phyloP scores from a whole-genome alignment of 1,140 invertebrate species.

The Thaumatotibia leucotreta region DNA sequence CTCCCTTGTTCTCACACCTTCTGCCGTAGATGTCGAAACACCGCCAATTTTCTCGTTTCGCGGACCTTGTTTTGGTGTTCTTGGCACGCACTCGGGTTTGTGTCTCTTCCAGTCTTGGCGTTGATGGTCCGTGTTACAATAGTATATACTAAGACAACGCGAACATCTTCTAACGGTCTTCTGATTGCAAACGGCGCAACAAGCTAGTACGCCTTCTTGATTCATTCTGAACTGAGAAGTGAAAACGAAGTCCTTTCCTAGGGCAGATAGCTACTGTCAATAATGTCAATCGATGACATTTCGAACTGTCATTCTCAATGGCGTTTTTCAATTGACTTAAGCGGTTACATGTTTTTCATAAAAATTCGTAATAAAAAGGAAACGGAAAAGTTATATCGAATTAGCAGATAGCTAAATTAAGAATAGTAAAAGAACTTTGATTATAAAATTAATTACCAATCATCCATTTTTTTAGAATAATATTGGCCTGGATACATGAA shows the following conservation, averaged over 20 bases:
- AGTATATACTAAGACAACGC: conserved; percentile 83
- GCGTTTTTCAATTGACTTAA: neutral
- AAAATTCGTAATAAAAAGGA: neutral
- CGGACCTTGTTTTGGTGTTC: conserved; percentile 52
- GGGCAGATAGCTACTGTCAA: neutral
- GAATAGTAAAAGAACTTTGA: too few relatives aligned
- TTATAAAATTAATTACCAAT: too few relatives aligned
- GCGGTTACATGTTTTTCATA: neutral
- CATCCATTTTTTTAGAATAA: too few relatives aligned
- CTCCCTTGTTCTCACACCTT: conserved; percentile 24
- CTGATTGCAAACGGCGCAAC: conserved; percentile 82
- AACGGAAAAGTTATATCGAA: too few relatives aligned
- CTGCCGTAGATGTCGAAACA: conserved; percentile 33
- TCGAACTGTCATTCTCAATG: neutral
- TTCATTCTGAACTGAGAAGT: conserved; percentile 59
- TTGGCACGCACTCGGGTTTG: conserved; percentile 76
- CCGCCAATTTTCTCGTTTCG: conserved; percentile 43
- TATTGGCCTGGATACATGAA: too few relatives aligned
- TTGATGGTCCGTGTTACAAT: conserved; percentile 89
- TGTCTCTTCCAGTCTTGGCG: conserved; percentile 86
- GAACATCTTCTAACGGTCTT: conserved; percentile 85
- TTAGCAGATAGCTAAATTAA: too few relatives aligned
- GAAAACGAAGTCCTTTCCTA: conserved; percentile 10
- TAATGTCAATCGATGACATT: neutral
- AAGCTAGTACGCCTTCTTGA: conserved; percentile 69